Evolutionary conservation across 2,797 vertebrate genomes (phyloP).

Genomic region (Alca torda): DNA sequence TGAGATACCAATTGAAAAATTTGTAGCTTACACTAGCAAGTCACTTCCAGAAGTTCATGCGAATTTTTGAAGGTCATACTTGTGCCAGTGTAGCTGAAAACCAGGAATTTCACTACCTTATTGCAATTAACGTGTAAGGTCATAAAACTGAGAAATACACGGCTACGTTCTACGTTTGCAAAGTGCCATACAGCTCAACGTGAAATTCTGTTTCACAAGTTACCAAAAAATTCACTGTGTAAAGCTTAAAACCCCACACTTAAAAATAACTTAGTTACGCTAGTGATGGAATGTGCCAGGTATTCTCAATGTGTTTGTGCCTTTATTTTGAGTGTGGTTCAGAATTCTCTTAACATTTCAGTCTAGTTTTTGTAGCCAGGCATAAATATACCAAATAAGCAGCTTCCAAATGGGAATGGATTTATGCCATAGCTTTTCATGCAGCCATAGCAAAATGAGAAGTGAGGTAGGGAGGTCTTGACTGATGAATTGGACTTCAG

Average conservation of each 20-base stretch:
- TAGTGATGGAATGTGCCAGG: neutral
- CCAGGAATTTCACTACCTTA: neutral
- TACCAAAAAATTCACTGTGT: neutral
- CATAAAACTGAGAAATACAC: constrained; percentile 9
- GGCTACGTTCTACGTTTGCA: neutral
- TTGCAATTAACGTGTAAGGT: neutral
- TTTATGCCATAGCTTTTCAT: neutral
- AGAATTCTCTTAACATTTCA: neutral
- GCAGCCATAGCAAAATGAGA: neutral
- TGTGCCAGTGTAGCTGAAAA: neutral
- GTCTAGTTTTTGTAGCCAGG: neutral
- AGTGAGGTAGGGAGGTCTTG: neutral
- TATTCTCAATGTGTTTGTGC: constrained; percentile 18
- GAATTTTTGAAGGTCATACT: neutral
- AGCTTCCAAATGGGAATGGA: neutral
- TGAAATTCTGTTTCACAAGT: constrained; percentile 1
- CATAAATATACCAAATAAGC: constrained; percentile 17
- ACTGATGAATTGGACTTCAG: neutral
- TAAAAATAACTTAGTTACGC: neutral
- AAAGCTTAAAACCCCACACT: neutral
- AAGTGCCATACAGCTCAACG: neutral
- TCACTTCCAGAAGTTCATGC: neutral
- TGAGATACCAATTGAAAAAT: neutral
- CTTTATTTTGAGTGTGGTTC: constrained; percentile 11
- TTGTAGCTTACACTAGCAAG: neutral